Base-by-base conservation (phyloP, 37 sponge, comb jelly and placozoan species). In the Axinella damicornis region DNA sequence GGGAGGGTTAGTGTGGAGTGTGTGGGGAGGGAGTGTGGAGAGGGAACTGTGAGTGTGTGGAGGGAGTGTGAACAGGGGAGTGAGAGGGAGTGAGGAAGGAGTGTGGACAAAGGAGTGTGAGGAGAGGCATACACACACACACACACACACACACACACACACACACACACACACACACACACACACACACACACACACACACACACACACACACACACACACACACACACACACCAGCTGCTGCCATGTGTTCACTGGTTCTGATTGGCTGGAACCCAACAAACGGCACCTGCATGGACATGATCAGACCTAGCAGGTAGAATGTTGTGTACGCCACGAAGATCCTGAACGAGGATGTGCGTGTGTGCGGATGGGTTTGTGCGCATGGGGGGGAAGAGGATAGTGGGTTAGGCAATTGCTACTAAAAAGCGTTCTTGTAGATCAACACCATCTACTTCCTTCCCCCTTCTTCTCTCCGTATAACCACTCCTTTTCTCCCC, bases 211-310 rank as follows among this genome's bases (percentile, higher is more conserved):
- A 61, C 62, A 14, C 25, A 14, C 25, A 25, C 5, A 61, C 27
- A 25, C 73, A 40, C 5, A 40, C 16, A 40, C n/a, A 36, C 18
- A 57, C 19, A 95, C 98, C 98, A n/a, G 96, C 96, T 17, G 99
- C 96, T 2, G 99, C 97, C 99, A 99, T 99, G 91, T 99, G 99
- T 78, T 99, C 99, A 57, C 96, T 97, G 71, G 99, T 99, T 41
- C 99, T 78, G 81, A 99, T 87, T 65, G 99, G 99, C 62, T 97
- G 95, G 68, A 99, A 99, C 1, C 99, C 97, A 16, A 99, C 99
- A 78, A 99, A 97, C 25, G 99, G 99, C 9, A 99, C 91, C 75
- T 99, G 99, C 99, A 99, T 99, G 41, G 96, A 95, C 88, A 95
- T 73, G 32, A 99, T 36, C 59, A 99, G 88, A 15, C 99, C 99